A percentile compares a stretch with the other conserved stretches of the same genome.
phyloP scores from a whole-genome alignment of 2,888 invertebrate species.

The Eumacrocentrus americanus region DNA sequence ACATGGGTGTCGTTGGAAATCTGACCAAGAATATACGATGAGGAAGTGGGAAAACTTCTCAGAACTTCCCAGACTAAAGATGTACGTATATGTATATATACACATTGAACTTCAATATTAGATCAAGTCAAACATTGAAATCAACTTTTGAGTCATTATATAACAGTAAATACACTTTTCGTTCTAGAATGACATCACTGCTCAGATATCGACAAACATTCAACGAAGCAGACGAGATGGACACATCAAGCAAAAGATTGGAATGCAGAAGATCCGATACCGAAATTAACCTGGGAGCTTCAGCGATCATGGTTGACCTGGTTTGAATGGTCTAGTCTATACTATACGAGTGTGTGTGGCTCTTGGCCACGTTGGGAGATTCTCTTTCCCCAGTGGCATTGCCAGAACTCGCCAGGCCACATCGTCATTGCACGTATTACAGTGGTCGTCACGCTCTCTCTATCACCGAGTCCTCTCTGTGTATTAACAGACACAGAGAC shows the following conservation, averaged over 20 bases:
- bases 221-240: not conserved
- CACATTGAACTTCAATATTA: not conserved
- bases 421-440: not conserved
- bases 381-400: not conserved
- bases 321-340: slow-evolving; percentile 21
- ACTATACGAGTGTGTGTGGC: not conserved
- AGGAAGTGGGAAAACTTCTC: not conserved
- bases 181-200: no score
- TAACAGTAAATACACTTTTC: no score
- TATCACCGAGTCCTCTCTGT: not conserved
- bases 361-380: not conserved
- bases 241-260: not conserved
- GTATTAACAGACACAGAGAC: not conserved
- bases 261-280: slow-evolving; percentile 21
- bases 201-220: no score
- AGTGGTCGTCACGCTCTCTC: not conserved
- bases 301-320: slow-evolving; percentile 34
- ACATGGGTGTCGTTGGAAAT: not conserved
- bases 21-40: not conserved
- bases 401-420: not conserved
- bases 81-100: not conserved
- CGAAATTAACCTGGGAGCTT: slow-evolving; percentile 28
- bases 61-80: not conserved
- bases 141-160: slow-evolving; percentile 5
- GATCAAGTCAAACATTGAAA: no score